A percentile compares a stretch with the other conserved stretches of the same genome.
These are phyloP conservation scores for Melikaiella ostensackeni DNA, from an alignment of 2,888 invertebrate genomes.

Conservation along the genomic window DNA sequence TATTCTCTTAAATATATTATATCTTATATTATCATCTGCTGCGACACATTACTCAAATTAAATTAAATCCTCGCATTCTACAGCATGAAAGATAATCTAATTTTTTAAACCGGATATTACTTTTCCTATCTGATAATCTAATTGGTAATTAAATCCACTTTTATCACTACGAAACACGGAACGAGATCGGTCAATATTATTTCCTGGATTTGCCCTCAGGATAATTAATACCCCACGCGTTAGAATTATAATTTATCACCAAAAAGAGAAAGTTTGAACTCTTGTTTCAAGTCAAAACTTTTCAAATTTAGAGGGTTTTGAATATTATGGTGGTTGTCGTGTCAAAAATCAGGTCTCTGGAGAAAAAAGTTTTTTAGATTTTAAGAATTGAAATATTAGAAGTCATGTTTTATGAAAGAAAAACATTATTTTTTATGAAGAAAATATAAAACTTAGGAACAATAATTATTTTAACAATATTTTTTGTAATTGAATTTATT, in stretches of 20 bases:
- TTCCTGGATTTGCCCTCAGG: neutral
- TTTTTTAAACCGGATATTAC: neutral
- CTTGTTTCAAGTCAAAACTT: no score
- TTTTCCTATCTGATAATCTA: neutral
- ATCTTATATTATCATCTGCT: neutral
- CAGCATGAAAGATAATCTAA: neutral
- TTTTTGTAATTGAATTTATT: no score
- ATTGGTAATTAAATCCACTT: neutral
- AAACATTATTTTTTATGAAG: no score
- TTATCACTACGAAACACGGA: neutral
- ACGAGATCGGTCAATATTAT: neutral
- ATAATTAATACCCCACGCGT: neutral
- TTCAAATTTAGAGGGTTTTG: no score
- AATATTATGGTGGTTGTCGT: no score
- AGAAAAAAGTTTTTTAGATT: no score
- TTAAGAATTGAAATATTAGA: no score
- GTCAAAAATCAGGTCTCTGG: no score
- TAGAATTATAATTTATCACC: neutral
- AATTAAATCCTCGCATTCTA: neutral
- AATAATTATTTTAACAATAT: no score
- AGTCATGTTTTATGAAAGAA: no score
- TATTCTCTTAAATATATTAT: neutral
- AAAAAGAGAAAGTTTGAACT: neutral
- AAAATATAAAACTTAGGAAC: no score
- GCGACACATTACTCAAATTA: neutral